Evolutionary conservation across 2,113 vertebrate genomes (phyloP).

Genomic region (Marmota monax): DNA sequence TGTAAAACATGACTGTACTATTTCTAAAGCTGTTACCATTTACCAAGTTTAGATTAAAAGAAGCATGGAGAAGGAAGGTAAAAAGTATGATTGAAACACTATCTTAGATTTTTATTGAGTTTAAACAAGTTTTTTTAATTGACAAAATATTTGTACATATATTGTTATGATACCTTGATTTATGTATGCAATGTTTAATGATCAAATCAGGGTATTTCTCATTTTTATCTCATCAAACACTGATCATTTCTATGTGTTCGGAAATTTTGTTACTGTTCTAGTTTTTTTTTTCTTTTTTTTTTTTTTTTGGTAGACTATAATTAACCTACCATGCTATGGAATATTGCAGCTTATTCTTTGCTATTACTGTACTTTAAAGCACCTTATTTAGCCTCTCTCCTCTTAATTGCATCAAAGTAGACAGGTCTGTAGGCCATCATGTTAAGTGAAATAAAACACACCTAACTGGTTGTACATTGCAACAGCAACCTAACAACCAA

Average conservation of each 20-base stretch:
- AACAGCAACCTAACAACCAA: too few species aligned
- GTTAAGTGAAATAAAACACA: background rate
- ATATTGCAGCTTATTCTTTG: background rate
- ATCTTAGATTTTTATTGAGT: background rate
- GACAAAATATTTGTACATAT: background rate
- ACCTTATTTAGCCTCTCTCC: background rate
- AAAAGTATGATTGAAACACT: background rate
- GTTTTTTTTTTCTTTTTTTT: background rate
- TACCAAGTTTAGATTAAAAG: background rate
- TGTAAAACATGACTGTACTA: background rate
- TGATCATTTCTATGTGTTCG: background rate
- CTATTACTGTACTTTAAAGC: background rate
- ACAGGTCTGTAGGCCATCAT: background rate
- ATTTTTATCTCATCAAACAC: background rate
- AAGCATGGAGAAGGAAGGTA: background rate
- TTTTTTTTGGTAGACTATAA: background rate
- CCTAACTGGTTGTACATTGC: too few species aligned
- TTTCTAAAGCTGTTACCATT: background rate
- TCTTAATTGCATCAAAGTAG: background rate
- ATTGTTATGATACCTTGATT: background rate
- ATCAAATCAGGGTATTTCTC: background rate
- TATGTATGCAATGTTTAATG: background rate
- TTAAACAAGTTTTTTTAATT: background rate
- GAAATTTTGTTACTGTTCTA: background rate
- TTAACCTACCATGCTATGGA: background rate